Base-by-base conservation (phyloP, 2,888 invertebrate species). In the Chloroclystis v-ata region DNA sequence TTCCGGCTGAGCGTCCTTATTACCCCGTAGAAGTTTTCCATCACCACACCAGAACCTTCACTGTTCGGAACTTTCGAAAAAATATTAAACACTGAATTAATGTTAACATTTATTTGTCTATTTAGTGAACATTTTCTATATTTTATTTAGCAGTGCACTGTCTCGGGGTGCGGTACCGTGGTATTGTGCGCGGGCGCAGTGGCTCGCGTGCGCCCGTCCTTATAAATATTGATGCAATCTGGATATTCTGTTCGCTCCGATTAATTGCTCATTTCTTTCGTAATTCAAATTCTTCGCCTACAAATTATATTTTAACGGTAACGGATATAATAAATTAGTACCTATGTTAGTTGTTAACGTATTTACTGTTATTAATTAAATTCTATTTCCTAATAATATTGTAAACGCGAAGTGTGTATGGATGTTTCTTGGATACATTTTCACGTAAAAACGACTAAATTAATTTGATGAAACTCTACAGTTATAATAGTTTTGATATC, bases 191-290 rank as follows among this genome's bases (percentile, higher is more conserved):
- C 67, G 58, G 53, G 66, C 67, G 64, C 65, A 61, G 66, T 59
- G 52, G 56, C 63, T 40, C 64, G 63, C 63, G 60, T 63, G 59
- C 68, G 64, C 65, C 67, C 71, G 73, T 78, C 78, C 78, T 77
- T 70, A 84, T 85, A 73, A 82, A 85, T 85, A 86, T 83, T 84
- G 78, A 84, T 85, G 82, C 77, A 81, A 82, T 79, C 74, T 75
- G 69, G 69, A 70, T 59, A 59, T 59, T 72, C 69, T 72, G 63
- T 72, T 75, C 75, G 81, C 81, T 80, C 79, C 82, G 79, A 85
- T 85, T 75, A 75, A 76, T 81, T 65, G 73, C 57, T 57, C 66
- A 75, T 73, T 75, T 73, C 69, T 80, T 75, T 78, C 70, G 67
- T 71, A 75, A 76, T 65, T 67, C 58, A 59, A 70, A 73, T 76